Evolutionary conservation across 2,113 vertebrate genomes (phyloP).

Genomic region (Ornithorhynchus anatinus): DNA sequence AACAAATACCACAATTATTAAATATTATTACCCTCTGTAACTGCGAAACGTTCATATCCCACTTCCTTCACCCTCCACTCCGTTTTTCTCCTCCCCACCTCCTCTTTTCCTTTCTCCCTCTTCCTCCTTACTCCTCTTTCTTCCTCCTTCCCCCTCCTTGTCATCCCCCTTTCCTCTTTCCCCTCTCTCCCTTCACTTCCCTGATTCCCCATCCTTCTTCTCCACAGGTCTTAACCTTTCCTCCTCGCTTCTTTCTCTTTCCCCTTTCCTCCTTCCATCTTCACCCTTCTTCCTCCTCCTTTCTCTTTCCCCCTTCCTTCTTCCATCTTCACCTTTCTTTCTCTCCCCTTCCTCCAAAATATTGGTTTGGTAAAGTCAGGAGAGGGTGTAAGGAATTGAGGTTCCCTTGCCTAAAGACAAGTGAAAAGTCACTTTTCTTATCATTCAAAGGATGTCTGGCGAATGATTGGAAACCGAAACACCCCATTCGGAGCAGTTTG

Average conservation of each 20-base stretch:
- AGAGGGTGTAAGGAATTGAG: too few relatives aligned
- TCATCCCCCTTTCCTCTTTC: background rate
- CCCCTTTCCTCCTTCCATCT: background rate
- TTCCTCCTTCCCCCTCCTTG: background rate
- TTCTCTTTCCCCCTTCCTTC: background rate
- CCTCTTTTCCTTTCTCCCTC: background rate
- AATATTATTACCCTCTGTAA: too few relatives aligned
- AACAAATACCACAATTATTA: too few relatives aligned
- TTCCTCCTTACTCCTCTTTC: background rate
- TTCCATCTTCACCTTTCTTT: background rate
- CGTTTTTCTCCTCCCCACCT: too few relatives aligned
- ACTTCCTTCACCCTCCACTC: too few relatives aligned
- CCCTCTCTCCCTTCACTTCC: background rate
- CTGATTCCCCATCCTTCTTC: background rate
- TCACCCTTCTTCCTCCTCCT: background rate
- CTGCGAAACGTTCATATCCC: too few relatives aligned
- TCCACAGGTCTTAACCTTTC: background rate
- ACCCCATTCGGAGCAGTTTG: slow-evolving; percentile 46
- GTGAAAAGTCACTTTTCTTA: background rate
- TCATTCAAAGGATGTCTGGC: background rate
- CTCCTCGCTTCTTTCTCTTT: background rate
- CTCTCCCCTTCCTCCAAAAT: background rate
- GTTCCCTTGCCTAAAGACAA: background rate
- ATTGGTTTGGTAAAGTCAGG: background rate
- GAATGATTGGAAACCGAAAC: slow-evolving; percentile 37